Conservation (phyloP, 2,797 vertebrate genomes). For the Rhabdophis nuchalis region DNA sequence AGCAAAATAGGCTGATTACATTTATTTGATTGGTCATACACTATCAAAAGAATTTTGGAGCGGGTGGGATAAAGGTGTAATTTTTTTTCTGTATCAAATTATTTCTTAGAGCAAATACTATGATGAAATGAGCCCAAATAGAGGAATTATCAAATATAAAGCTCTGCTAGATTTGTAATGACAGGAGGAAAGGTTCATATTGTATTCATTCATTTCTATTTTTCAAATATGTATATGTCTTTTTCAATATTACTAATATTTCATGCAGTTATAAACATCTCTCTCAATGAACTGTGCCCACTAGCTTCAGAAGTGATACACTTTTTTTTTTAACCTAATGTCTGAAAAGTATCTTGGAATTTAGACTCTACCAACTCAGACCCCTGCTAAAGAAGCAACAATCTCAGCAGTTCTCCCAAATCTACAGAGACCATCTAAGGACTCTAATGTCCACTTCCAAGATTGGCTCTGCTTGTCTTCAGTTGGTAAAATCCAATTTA, state of each 20-base stretch:
- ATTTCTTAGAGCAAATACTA: background rate
- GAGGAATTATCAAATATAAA: background rate
- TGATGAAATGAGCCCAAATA: background rate
- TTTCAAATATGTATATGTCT: background rate
- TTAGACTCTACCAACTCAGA: background rate
- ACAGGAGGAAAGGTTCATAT: background rate
- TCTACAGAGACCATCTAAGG: background rate
- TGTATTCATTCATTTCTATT: background rate
- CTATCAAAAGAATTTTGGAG: background rate
- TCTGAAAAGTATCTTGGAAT: background rate
- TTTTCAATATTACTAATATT: background rate
- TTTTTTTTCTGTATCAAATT: background rate
- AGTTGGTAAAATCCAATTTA: background rate
- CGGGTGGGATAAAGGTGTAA: background rate
- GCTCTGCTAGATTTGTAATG: background rate
- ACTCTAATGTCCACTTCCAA: background rate
- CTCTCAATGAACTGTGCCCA: background rate
- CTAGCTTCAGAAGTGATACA: background rate
- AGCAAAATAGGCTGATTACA: background rate
- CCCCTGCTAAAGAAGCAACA: background rate
- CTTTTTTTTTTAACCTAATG: background rate
- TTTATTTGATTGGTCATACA: background rate
- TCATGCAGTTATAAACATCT: background rate
- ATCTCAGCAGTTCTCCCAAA: background rate
- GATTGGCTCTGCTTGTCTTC: background rate